These are phyloP conservation scores for Cerceris rybyensis DNA, from an alignment of 2,888 invertebrate genomes.

Conservation along the genomic window DNA sequence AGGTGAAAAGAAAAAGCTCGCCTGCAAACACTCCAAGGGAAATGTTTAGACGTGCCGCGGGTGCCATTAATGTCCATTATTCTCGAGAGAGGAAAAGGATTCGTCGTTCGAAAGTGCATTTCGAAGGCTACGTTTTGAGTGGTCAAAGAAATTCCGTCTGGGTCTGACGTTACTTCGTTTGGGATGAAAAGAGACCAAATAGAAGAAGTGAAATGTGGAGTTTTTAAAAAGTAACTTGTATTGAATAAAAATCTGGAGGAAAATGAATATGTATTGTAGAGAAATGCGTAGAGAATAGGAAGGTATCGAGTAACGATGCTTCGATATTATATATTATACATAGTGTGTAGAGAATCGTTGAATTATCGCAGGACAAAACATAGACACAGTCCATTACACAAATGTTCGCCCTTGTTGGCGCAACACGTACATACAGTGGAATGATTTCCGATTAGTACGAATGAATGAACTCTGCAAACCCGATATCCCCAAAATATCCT, in stretches of 20 bases:
- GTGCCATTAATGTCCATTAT: slow-evolving; percentile 63
- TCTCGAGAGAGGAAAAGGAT: slow-evolving; percentile 39
- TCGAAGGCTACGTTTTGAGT: slow-evolving; percentile 11
- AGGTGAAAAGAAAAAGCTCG: slow-evolving; percentile 45
- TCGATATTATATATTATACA: no score
- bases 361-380: no score
- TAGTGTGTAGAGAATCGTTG: no score
- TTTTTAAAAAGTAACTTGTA: background rate
- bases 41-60: slow-evolving; percentile 50
- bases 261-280: background rate
- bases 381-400: no score
- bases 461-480: no score
- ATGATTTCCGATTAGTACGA: no score
- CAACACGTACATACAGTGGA: no score
- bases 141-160: background rate
- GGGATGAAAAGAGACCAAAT: background rate
- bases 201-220: background rate
- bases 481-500: no score
- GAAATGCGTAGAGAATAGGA: no score
- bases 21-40: slow-evolving; percentile 51
- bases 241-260: background rate
- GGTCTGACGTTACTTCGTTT: slow-evolving; percentile 8
- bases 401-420: no score
- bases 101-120: slow-evolving; percentile 34
- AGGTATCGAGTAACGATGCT: no score